These are phyloP conservation scores for Hypomecis atomaria DNA, from an alignment of 2,888 invertebrate species.

Conservation along the genomic window DNA sequence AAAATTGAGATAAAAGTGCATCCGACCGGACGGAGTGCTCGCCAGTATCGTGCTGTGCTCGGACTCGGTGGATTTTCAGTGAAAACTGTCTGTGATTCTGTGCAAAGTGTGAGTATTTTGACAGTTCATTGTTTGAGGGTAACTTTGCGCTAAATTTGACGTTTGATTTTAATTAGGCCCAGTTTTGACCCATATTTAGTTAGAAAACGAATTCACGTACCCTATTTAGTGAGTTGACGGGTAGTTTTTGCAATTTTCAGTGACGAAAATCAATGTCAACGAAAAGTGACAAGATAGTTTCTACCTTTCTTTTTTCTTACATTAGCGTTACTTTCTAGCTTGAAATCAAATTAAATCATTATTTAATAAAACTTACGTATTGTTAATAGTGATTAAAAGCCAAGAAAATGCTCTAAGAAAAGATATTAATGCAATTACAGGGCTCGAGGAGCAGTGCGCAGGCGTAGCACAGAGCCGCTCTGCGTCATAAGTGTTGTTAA, in stretches of 20 bases:
- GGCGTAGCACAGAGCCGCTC: conserved; percentile 54
- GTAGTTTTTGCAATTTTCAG: conserved; percentile 5
- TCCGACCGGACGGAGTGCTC: conserved; percentile 46
- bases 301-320: neutral
- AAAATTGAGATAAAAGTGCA: conserved; percentile 62
- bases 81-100: conserved; percentile 45
- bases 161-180: neutral
- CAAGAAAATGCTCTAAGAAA: conserved; percentile 46
- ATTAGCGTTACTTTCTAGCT: neutral
- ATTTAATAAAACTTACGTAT: neutral
- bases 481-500: conserved; percentile 62
- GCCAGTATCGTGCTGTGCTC: conserved; percentile 56
- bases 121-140: conserved; percentile 49
- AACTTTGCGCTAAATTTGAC: conserved; percentile 43
- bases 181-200: neutral
- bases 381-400: conserved; percentile 14
- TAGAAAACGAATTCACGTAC: neutral
- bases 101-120: conserved; percentile 68
- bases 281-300: neutral
- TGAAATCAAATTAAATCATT: conserved; percentile 1
- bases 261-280: conserved; percentile 20
- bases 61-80: conserved; percentile 51
- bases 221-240: neutral
- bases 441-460: conserved; percentile 55
- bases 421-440: conserved; percentile 61